These are phyloP conservation scores for Pseudonaja textilis DNA, from an alignment of 2,113 vertebrate species.

Conservation along the genomic window DNA sequence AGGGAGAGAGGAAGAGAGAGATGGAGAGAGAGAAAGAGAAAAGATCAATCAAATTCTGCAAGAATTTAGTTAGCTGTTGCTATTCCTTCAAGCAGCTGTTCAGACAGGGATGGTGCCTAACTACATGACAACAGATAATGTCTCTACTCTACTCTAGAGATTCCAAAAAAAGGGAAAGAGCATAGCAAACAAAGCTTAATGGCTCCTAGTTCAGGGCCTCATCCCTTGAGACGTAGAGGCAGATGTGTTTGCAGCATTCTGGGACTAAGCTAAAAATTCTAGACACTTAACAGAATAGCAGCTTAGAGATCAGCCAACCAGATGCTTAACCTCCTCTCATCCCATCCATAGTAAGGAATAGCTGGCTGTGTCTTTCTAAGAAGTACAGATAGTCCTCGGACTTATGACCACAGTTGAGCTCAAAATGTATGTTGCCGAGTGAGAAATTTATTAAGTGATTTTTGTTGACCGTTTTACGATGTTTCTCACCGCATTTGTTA, in stretches of 20 bases:
- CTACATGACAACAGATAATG: background rate
- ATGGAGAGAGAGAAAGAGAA: background rate
- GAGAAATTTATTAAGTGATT: too few species aligned
- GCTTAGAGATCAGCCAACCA: background rate
- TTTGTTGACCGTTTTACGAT: too few species aligned
- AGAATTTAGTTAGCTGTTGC: background rate
- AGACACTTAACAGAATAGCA: background rate
- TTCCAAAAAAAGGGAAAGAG: background rate
- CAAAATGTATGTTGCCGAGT: too few species aligned
- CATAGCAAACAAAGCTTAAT: background rate
- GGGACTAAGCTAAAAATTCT: constrained; percentile 14
- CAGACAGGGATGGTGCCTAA: background rate
- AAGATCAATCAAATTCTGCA: background rate
- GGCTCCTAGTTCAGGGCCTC: background rate
- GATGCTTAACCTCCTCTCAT: background rate
- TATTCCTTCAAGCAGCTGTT: background rate
- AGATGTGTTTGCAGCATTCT: background rate
- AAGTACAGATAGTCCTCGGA: background rate
- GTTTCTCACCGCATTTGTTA: too few species aligned
- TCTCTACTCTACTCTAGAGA: background rate
- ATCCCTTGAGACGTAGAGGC: background rate
- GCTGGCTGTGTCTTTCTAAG: background rate
- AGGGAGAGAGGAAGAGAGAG: background rate
- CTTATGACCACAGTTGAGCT: too few species aligned
- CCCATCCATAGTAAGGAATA: background rate